phyloP scores from a whole-genome alignment of 2,797 vertebrate genomes.

The Dipus sagitta region DNA sequence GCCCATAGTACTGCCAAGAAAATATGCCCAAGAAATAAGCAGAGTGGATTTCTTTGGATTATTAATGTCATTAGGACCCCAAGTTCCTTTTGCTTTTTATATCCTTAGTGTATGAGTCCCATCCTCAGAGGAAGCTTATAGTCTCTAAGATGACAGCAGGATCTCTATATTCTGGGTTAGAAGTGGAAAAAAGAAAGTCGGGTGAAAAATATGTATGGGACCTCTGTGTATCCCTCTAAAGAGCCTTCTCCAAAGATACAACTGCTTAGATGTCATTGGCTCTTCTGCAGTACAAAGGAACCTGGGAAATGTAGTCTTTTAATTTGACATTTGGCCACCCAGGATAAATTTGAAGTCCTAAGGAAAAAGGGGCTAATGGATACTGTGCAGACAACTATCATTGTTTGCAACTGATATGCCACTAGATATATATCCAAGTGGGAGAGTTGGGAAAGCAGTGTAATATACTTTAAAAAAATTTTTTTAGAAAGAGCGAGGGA shows the following conservation, averaged over 20 bases:
- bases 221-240: neutral
- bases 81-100: constrained; percentile 47
- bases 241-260: neutral
- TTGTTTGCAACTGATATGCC: neutral
- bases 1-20: neutral
- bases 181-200: constrained; percentile 22
- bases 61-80: constrained; percentile 23
- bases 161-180: neutral
- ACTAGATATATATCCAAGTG: neutral
- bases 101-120: neutral
- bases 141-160: neutral
- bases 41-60: neutral
- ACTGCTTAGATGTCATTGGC: neutral
- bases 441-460: neutral
- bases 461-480: neutral
- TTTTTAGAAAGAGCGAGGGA: no score
- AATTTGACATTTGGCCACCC: neutral
- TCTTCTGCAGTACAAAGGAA: neutral
- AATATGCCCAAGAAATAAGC: neutral
- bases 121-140: neutral
- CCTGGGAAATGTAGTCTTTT: constrained; percentile 2
- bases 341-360: constrained; percentile 21
- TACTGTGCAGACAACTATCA: neutral
- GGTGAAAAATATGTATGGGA: neutral
- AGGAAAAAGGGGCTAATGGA: neutral